Base-by-base conservation (phyloP, 2,113 vertebrate species). In the Bolborhynchus lineola region DNA sequence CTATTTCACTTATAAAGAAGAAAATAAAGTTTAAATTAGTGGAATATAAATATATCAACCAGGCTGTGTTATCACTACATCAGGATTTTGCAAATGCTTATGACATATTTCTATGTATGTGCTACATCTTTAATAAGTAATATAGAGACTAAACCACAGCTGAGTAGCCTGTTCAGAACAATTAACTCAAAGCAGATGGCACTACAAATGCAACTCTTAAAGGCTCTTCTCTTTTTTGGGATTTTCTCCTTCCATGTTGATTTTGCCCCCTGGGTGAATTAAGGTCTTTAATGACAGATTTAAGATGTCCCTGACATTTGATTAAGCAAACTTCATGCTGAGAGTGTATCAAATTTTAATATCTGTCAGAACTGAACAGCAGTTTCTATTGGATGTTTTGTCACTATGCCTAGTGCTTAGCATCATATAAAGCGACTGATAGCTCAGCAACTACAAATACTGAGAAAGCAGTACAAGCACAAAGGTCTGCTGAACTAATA, bases 131-230 rank as follows among this genome's bases (percentile, higher is more conserved):
- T 83, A 94, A 81, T 83, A 91, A 81, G 55, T 86, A 83, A 89
- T 88, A 80, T n/a, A 91, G 88, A 91, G 55, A 86, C 78, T 74
- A 95, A 95, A 95, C 92, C 67, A 62, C 72, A 95, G 17, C 47
- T 81, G 57, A 94, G 78, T 86, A 92, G 68, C 81, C 91, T 92
- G 75, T 90, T 94, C 93, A 96, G 97, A 95, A 86, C 68, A 97
- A 96, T 95, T 96, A 97, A 81, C 63, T 95, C 64, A 79, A 95
- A 97, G 53, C 90, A 97, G 92, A 96, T 94, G 86, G 65, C 52
- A 90, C 55, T 92, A 84, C 81, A 96, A 96, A 93, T 37, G 62
- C 72, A 55, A 69, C 47, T 78, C 24, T 90, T 82, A 85, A 91
- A 93, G 68, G 5, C 11, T 82, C 17, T 91, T 94, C 84, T 70